These are phyloP conservation scores for Seira sanloemensis DNA, from an alignment of 2,888 invertebrate genomes.

Conservation along the genomic window DNA sequence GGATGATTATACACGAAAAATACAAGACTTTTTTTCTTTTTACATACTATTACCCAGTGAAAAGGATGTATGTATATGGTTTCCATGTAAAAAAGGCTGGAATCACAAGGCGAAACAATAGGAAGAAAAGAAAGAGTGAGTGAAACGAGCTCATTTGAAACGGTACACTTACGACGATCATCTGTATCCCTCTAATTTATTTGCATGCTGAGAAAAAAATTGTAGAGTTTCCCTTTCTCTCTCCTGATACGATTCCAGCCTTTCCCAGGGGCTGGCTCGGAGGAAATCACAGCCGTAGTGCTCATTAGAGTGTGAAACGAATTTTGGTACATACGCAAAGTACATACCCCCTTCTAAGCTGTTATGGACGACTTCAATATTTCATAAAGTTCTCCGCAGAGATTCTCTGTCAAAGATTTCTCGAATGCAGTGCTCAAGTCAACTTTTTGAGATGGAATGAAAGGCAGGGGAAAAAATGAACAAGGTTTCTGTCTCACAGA, in stretches of 20 bases:
- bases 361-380: no score
- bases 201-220: conserved; percentile 57
- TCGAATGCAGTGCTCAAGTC: no score
- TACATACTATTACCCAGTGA: not conserved
- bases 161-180: conserved; percentile 63
- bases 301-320: conserved; percentile 62
- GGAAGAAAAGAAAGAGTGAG: conserved; percentile 37
- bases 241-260: conserved; percentile 27
- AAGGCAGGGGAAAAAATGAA: no score
- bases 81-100: not conserved
- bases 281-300: conserved; percentile 47
- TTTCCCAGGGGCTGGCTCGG: conserved; percentile 1
- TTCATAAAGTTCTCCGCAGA: no score
- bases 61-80: not conserved
- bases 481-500: no score
- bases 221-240: conserved; percentile 26
- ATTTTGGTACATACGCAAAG: conserved; percentile 34
- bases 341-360: no score
- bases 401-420: no score
- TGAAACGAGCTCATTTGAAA: conserved; percentile 64
- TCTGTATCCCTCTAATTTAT: conserved; percentile 58
- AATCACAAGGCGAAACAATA: conserved; percentile 50
- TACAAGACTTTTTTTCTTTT: no score
- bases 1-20: no score
- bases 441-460: no score